phyloP scores from a whole-genome alignment of 2,113 vertebrate genomes.

The Gobius niger region DNA sequence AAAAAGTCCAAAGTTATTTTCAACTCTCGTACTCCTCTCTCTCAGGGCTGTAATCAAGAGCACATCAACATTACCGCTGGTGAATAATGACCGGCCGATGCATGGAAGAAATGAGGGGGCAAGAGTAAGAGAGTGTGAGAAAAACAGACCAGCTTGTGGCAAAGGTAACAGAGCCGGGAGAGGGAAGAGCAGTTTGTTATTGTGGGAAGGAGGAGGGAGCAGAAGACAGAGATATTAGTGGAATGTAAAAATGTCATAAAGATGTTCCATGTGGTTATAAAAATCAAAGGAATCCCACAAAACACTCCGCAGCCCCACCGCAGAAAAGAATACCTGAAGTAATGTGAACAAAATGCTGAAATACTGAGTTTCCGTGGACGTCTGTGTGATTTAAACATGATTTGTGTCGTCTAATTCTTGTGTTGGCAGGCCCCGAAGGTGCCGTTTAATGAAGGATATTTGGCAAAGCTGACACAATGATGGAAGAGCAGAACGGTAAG shows the following conservation, averaged over 20 bases:
- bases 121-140: slow-evolving; percentile 28
- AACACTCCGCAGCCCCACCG: slow-evolving; percentile 33
- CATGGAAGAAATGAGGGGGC: slow-evolving; percentile 52
- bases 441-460: slow-evolving; percentile 39
- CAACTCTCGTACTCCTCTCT: slow-evolving; percentile 47
- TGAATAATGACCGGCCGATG: slow-evolving; percentile 54
- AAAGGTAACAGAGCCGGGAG: neutral
- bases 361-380: too few species aligned
- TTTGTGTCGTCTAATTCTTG: neutral
- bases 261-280: slow-evolving; percentile 27
- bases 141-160: slow-evolving; percentile 30
- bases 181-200: slow-evolving; percentile 33
- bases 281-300: slow-evolving; percentile 15
- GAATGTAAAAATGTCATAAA: slow-evolving; percentile 26
- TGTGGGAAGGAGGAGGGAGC: slow-evolving; percentile 6
- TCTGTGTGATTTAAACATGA: too few species aligned
- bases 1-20: slow-evolving; percentile 60
- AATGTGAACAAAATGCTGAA: slow-evolving; percentile 4
- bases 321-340: slow-evolving; percentile 3
- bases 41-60: slow-evolving; percentile 69
- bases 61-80: slow-evolving; percentile 57
- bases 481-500: slow-evolving; percentile 87
- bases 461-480: slow-evolving; percentile 51
- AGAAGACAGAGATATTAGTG: slow-evolving; percentile 9
- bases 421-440: slow-evolving; percentile 43